phyloP scores from a whole-genome alignment of 2,797 vertebrate genomes.

The Spinus pinus region DNA sequence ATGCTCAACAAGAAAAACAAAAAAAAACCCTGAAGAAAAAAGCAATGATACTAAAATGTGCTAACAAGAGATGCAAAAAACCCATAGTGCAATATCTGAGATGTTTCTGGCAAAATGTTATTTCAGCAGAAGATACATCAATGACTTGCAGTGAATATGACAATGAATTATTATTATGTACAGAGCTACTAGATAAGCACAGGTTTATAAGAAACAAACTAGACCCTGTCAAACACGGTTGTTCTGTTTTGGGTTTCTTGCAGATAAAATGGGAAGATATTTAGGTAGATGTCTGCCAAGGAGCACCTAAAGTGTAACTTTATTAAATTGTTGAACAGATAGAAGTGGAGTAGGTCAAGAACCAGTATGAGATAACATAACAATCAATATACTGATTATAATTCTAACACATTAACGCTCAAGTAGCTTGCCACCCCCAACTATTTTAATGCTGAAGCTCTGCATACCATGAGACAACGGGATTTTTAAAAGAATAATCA shows the following conservation, averaged over 20 bases:
- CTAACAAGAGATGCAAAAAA: not conserved
- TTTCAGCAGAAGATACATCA: not conserved
- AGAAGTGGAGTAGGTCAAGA: not conserved
- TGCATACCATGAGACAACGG: not conserved
- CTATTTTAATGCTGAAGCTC: not conserved
- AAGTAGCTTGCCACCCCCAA: not conserved
- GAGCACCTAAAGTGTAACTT: not conserved
- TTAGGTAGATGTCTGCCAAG: not conserved
- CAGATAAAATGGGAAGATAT: not conserved
- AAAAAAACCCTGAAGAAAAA: rapidly evolving
- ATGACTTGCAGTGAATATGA: not conserved
- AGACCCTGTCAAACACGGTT: not conserved
- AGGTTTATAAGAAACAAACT: not conserved
- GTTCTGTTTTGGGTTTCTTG: not conserved
- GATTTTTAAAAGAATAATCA: not conserved
- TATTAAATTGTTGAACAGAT: not conserved
- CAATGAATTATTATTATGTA: not conserved
- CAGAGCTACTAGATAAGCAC: not conserved
- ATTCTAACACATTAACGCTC: not conserved
- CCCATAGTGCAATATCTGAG: not conserved
- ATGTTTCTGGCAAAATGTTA: not conserved
- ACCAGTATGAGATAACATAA: not conserved
- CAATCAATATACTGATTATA: not conserved
- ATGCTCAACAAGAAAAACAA: not conserved
- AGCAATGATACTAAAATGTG: not conserved